Evolutionary conservation across 2,888 invertebrate species (phyloP), one percentile per base, ranked within the genome.

Genomic region (Barypeithes pellucidus): DNA sequence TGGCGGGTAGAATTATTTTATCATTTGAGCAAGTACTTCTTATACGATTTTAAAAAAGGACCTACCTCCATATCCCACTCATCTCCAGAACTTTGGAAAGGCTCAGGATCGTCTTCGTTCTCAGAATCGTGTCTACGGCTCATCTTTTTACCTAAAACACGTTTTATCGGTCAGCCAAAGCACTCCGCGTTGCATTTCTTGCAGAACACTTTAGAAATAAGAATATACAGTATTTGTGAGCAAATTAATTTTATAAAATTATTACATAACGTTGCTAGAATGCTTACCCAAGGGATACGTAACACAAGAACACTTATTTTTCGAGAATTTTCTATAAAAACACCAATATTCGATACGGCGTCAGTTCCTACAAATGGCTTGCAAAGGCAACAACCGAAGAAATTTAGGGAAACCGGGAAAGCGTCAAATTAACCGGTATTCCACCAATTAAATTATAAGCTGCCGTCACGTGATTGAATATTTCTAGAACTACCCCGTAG

Each of bases 61-160:
- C 47, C 57, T 67, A 76, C 76, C 72, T 76, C 72, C 16, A 72
- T 18, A 47, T 74, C 67, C 84, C 84, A 85, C 77, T 86, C 86
- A 50, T 84, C 84, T 8, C 83, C 84, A 8, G 85, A 85, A 72
- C 84, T 85, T 76, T 85, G 82, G 63, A 82, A 84, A 54, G 83
- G 82, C 20, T 82, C 81, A 41, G 84, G 85, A 74, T 85, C 85
- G 67, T 86, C 86, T 75, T 85, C 85, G 66, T 83, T 83, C 76
- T 85, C 85, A 3, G 85, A 85, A 72, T 72, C 72, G 60, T 68
- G 74, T 68, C 72, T 59, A 9, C 71, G 66, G 39, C 76, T 73
- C 76, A 76, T 76, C n/a, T 43, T 71, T 75, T 52, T 20, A 45
- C 43, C 67, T 63, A 45, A 71, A 71, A 63, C 33, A 65, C 65